Base-by-base conservation (phyloP, 2,797 vertebrate genomes). In the Gymnocypris eckloni region DNA sequence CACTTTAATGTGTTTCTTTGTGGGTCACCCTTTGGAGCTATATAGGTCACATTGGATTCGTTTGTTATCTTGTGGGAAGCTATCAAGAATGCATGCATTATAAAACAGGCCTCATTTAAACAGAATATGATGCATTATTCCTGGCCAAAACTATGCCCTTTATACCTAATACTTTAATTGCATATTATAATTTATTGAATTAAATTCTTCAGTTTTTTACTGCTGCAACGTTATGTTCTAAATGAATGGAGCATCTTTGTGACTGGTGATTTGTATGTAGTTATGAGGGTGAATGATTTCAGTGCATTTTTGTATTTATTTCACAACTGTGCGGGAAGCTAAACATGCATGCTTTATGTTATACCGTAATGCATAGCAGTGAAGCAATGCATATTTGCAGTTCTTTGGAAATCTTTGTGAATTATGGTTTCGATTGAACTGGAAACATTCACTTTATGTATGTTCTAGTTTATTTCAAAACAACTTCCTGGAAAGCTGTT, bases 1-100 rank as follows among this genome's bases (percentile, higher is more conserved):
- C 81, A 43, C 50, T 73, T 82, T 64, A 43, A 45, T 45, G 41
- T 13, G 71, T 37, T 82, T 66, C 59, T 83, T 83, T 83, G 72
- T 83, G 82, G 82, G 59, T 67, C 72, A 77, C 20, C 10, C 16
- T 73, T 73, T 72, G 50, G 43, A 72, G 37, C 69, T 43, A 39
- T 45, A 11, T 69, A 13, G 67, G 67, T 72, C 16, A 45, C 69
- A 45, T 9, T 41, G 39, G 52, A 82, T 45, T 25, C 16, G 4
- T 72, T 28, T 39, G 69, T 48, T 16, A 75, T 11, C 20, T 66
- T 33, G 25, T 45, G 16, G 39, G 54, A 37, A 39, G 79, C 66
- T 54, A 15, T 67, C 64, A 43, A 59, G 39, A 28, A 28, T 37
- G 16, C 56, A 64, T 45, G 54, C 54, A 48, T 83, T 28, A 61